Evolutionary conservation across 2,888 invertebrate species (phyloP), one percentile per base, ranked within the genome.

Genomic region (Eudasyphora cyanicolor): DNA sequence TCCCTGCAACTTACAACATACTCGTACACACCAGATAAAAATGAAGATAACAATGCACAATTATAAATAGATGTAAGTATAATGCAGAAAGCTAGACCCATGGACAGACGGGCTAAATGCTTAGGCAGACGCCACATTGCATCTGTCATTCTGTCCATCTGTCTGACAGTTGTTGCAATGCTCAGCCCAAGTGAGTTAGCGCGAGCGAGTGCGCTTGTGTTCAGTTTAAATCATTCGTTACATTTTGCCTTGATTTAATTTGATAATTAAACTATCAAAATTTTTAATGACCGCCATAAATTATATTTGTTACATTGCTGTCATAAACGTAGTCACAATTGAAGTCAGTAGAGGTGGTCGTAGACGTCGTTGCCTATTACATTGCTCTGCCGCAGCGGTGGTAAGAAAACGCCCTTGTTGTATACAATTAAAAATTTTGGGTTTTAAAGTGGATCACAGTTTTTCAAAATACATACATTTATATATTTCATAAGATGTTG

Each of bases 221-320:
- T 60, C 27, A 24, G 60, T 49, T 62, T 38, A n/a, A 35, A 62
- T 67, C 35, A 76, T 35, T 74, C 57, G 54, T 54, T 62, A 76
- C 21, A 76, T 67, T 57, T 74, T 62, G 74, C 32, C 77, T 75
- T 83, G 77, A 75, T 80, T 83, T 80, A 77, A 80, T 83, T 83
- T 77, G 64, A 80, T 80, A 83, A 80, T 80, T 83, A 75, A 77
- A 77, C 19, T 54, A 38, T 51, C 42, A 73, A 24, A 49, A 49
- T 60, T 60, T 74, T 60, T 67, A 29, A 76, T 70, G 62, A 74
- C 69, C n/a, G 24, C 35, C 10, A 76, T 76, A 76, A 79, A 73
- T 76, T 76, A 27, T 71, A 71, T 74, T 74, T 54, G n/a, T 42
- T 67, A 67, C 42, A 67, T 42, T 60, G n/a, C 27, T 21, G 17